Evolutionary conservation across 2,888 invertebrate species (phyloP), one percentile per base, ranked within the genome.

Genomic region (Pachycephus smyrnensis): DNA sequence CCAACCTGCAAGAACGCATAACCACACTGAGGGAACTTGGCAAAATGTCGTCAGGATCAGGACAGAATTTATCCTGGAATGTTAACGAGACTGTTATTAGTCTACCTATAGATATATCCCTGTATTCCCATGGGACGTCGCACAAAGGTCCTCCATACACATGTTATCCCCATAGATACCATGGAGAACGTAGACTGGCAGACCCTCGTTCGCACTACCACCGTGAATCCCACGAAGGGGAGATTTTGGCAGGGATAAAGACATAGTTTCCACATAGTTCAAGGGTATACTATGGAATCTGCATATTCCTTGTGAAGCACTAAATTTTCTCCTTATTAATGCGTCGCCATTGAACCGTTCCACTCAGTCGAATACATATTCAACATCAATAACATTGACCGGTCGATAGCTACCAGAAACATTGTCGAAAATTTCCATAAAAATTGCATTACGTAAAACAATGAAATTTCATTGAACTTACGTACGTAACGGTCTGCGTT

Each of bases 191-290:
- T 55, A 55, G 23, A 55, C 55, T 9, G 55, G 55, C 55, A 23
- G 23, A 55, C 55, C 55, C 9, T 55, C 23, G 23, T 23, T 55
- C 23, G 23, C 55, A 55, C 55, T 55, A 23, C 23, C 23, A 6
- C 23, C 55, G 23, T 23, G 55, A 55, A 55, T 55, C 23, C 23
- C 55, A 55, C 23, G 23, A 55, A 23, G 9, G 55, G 55, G 55
- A 55, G 55, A 55, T 55, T 55, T 55, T 55, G 55, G 23, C 23
- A 55, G 55, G 55, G 77, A 78, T 75, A 76, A 75, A 76, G 79
- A 79, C 77, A 78, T 79, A 76, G 79, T 79, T 81, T 76, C 73
- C 55, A 55, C 55, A 55, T 55, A 55, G 15, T 55, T 55, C 55
- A 55, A 23, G 55, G 55, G 6, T 55, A 55, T 1, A 55, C 9